Base-by-base conservation (phyloP, 2,113 vertebrate genomes). In the Eptatretus burgeri region DNA sequence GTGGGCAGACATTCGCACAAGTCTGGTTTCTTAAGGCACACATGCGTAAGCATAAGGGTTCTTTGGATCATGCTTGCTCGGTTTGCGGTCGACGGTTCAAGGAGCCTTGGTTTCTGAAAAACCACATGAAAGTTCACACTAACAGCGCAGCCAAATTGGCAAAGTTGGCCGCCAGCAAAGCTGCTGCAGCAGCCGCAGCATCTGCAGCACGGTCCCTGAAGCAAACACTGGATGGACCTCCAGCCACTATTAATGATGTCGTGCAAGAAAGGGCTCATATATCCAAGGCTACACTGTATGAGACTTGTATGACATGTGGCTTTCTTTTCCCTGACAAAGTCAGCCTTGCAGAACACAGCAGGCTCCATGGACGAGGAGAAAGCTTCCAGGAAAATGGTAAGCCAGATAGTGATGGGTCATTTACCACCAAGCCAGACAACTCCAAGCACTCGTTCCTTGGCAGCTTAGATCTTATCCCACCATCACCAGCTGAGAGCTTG, bases 61-160 rank as follows among this genome's bases (percentile, higher is more conserved):
- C 84, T 56, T 77, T 89, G 66, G 84, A 89, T 72, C 84, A 89
- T 64, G 83, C 83, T 68, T 89, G 84, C 71, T 81, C 82, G 63
- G 83, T 87, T 18, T 89, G 84, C 41, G 84, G 84, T 56, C 83
- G 84, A 64, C 82, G 84, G 70, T 89, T 89, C 71, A 89, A 89
- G 70, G 84, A 89, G 70, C 82, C 84, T 51, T 89, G 84, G 84
- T 89, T 89, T 73, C 79, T 89, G 62, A 89, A 89, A 74, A 89
- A 89, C 72, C 84, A 89, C 74, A 89, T 89, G 84, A 89, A 89
- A 74, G 84, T 89, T 67, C 84, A 89, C 65, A 79, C 85, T 67
- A 85, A 84, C 74, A 89, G 87, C 10, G 53, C 53, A 16, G 18
- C 16, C 53, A 60, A 60, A 18, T 10, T 60, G 16, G 53, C 53